phyloP scores from a whole-genome alignment of 2,113 vertebrate genomes.

The Pseudonaja textilis region DNA sequence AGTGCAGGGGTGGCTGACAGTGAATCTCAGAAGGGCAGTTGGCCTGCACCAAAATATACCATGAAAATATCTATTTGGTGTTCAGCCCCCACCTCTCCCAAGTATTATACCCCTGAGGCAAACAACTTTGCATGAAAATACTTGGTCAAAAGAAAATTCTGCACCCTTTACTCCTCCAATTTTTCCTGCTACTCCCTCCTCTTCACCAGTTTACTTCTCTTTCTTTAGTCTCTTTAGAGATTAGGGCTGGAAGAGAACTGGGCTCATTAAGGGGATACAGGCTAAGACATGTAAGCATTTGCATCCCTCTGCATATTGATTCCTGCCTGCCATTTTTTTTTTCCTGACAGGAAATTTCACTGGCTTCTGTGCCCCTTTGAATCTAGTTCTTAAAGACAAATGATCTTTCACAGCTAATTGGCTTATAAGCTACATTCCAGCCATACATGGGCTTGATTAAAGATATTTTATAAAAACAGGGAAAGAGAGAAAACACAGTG shows the following conservation, averaged over 20 bases:
- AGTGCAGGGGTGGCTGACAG: constrained; percentile 58
- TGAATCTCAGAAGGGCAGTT: constrained; percentile 46
- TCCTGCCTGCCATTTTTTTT: not conserved
- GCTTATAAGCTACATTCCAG: constrained; percentile 42
- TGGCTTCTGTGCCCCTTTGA: not conserved
- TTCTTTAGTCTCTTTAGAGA: not conserved
- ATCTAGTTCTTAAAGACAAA: constrained; percentile 1
- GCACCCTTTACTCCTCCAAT: not conserved
- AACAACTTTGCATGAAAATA: constrained; percentile 34
- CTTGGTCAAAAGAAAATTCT: constrained; percentile 33
- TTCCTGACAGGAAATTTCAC: constrained; percentile 1
- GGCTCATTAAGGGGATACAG: constrained; percentile 26
- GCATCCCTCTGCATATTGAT: constrained; percentile 47
- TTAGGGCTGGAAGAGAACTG: constrained; percentile 14
- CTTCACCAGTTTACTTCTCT: not conserved
- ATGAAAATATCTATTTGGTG: constrained; percentile 66
- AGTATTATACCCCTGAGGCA: constrained; percentile 50
- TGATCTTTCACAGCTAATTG: constrained; percentile 35
- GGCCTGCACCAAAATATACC: constrained; percentile 36
- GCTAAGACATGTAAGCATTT: not conserved
- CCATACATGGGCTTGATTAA: not conserved
- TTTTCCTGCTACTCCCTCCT: not conserved
- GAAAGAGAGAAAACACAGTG: not conserved
- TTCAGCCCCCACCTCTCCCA: constrained; percentile 14
- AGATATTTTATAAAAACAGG: not conserved